Base-by-base conservation (phyloP, 2,113 vertebrate species). In the Lates calcarifer region DNA sequence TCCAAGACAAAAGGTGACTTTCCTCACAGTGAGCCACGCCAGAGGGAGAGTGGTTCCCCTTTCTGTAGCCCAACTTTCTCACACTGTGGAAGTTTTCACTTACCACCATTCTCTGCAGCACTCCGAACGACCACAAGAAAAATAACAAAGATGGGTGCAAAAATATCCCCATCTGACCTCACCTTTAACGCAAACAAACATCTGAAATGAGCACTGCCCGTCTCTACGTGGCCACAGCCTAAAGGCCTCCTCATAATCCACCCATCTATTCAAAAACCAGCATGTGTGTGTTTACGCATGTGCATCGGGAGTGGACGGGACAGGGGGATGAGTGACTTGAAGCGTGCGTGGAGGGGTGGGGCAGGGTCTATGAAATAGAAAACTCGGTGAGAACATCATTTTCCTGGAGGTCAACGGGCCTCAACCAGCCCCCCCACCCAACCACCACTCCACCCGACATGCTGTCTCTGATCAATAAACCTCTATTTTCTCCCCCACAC, bases 401-500 rank as follows among this genome's bases (percentile, higher is more conserved):
- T 95, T 93, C 89, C 88, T 93, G 87, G 91, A 93, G 91, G 92
- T 91, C 87, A 91, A 92, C 79, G 75, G 78, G 84, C 89, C 75
- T 90, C 85, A 83, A 83, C 76, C 61, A 65, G 57, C 78, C 29
- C 31, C 7, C 12, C 49, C 77, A 35, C 60, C 70, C 72, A 33
- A 71, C 45, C 41, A 70, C 83, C 79, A 70, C 81, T 82, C 81
- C 84, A 65, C 83, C 83, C 86, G 4, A 79, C 89, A 89, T 74
- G 88, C 90, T 91, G 90, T 90, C 90, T 90, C 94, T 94, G 92
- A 95, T 95, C 94, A 94, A 94, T 95, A 93, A 93, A 95, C 92
- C 90, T 93, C 88, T 92, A 94, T 96, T 96, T 96, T 94, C 93
- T 94, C 83, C 88, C 90, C 89, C 93, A 91, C 93, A 91, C 94